Evolutionary conservation across 1,140 invertebrate genomes (phyloP), one percentile per base, ranked within the genome.

Genomic region (Mactra quadrangularis): DNA sequence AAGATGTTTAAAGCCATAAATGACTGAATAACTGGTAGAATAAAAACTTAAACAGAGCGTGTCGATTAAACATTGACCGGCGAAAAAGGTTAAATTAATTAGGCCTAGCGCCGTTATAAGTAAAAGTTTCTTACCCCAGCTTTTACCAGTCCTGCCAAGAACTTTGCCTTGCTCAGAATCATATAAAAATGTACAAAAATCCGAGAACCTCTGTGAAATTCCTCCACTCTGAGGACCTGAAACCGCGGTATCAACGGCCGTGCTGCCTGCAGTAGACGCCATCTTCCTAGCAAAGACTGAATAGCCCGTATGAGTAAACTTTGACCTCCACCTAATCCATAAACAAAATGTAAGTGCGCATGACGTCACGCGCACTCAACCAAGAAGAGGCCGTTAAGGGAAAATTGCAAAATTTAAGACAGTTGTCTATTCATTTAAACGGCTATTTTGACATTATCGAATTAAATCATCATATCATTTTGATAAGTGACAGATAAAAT

Each of bases 51-150:
- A 78, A 31, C 60, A 29, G 62, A 66, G 75, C 59, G 75, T 78
- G 75, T 59, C 31, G 38, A 66, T 50, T 29, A 53, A 78, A 78
- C 53, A 76, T 70, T 55, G 77, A 79, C 77, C 77, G 77, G 77
- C 64, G 50, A 79, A 68, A 41, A 81, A 81, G 66, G 77, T 70
- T 81, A 71, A 81, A 81, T 71, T 70, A 57, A 70, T 76, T 76
- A 76, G 25, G n/a, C n/a, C n/a, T n/a, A n/a, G n/a, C 22, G 38
- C 31, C 77, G 60, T 29, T 15, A 52, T 47, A 27, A 62, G 4
- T 19, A 41, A n/a, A 7, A 29, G 11, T 60, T 33, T 82, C 87
- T 81, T 84, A 89, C 87, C 86, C 87, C 87, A 89, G 70, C 82
- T 89, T 68, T 70, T 85, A 33, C 60, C 87, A 55, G 66, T 76